phyloP scores from a whole-genome alignment of 2,113 vertebrate genomes.

The Stigmatopora nigra region DNA sequence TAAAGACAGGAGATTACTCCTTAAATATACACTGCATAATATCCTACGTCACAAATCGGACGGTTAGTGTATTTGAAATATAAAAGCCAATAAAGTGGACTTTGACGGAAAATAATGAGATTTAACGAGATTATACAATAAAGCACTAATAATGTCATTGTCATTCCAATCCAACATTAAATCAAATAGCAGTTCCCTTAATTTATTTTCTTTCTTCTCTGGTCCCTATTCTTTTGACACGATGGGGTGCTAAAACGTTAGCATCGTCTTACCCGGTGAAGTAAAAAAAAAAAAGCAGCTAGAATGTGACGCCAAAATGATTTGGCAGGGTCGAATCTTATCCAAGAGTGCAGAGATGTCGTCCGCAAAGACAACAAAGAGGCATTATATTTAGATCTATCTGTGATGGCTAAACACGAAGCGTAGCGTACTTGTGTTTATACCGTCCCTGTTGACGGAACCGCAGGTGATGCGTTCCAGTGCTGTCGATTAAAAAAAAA shows the following conservation, averaged over 20 bases:
- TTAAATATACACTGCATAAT: too few relatives aligned
- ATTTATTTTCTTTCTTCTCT: background rate
- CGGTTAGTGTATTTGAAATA: too few relatives aligned
- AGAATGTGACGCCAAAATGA: background rate
- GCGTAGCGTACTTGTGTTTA: background rate
- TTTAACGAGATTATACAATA: background rate
- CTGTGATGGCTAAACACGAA: background rate
- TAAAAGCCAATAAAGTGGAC: too few relatives aligned
- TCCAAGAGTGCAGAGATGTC: background rate
- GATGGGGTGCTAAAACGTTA: background rate
- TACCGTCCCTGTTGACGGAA: background rate
- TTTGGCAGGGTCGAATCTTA: background rate
- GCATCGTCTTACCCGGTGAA: slow-evolving; percentile 1
- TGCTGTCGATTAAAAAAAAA: background rate
- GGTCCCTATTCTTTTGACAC: background rate
- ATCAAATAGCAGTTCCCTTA: background rate
- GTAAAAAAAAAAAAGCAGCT: too few relatives aligned
- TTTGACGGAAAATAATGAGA: background rate
- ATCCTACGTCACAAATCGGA: too few relatives aligned
- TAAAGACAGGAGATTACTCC: too few relatives aligned
- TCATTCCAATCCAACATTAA: background rate
- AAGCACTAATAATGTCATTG: background rate
- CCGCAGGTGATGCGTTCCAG: background rate
- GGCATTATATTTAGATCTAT: background rate
- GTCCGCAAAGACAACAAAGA: background rate